Conservation (phyloP, 2,797 vertebrate genomes). For the Anguilla anguilla region DNA sequence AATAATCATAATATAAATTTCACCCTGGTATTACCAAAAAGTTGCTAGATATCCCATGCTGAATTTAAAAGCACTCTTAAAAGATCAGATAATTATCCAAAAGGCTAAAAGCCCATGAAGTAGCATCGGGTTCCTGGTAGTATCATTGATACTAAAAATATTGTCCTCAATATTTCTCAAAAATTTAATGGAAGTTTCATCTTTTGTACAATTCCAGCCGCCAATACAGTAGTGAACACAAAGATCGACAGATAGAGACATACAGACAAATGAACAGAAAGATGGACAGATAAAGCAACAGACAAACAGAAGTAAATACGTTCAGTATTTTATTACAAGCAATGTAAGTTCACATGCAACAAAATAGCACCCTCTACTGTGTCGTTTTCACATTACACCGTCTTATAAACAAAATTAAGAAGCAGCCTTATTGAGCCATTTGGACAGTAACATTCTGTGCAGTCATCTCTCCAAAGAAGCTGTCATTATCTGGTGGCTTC, state of each 20-base stretch:
- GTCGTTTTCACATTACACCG: background rate
- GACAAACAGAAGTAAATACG: background rate
- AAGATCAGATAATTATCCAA: background rate
- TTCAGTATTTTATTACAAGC: background rate
- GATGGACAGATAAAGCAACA: no score
- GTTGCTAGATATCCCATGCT: background rate
- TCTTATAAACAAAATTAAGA: background rate
- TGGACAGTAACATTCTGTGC: background rate
- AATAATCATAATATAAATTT: no score
- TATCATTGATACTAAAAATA: background rate
- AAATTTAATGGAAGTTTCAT: background rate
- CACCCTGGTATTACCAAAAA: background rate
- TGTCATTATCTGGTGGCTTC: background rate
- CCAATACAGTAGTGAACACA: background rate
- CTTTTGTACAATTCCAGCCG: background rate
- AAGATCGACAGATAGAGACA: background rate
- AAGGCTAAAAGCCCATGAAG: background rate
- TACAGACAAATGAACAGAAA: no score
- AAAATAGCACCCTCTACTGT: slow-evolving; percentile 21
- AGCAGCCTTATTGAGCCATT: background rate
- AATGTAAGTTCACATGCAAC: background rate
- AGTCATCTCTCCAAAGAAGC: background rate
- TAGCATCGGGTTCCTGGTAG: background rate
- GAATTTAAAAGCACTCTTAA: background rate
- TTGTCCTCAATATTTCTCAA: background rate